phyloP scores from a whole-genome alignment of 2,113 vertebrate species.

The Pelvicachromis taeniatus region DNA sequence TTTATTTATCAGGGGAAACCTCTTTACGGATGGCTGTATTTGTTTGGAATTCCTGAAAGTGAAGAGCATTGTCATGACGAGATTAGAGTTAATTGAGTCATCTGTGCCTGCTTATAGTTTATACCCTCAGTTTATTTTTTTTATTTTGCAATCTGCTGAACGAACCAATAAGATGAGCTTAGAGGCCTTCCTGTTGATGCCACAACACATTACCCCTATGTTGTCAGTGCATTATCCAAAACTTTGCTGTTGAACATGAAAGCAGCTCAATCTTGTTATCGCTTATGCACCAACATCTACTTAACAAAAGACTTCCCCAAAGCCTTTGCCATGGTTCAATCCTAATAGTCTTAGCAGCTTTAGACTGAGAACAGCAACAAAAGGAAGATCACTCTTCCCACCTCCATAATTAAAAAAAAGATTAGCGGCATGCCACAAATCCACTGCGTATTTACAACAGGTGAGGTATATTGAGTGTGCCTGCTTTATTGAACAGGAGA shows the following conservation, averaged over 20 bases:
- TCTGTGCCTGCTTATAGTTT: background rate
- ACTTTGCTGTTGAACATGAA: constrained; percentile 56
- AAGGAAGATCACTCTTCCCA: constrained; percentile 52
- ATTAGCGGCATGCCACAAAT: constrained; percentile 56
- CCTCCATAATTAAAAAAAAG: constrained; percentile 64
- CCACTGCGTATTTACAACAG: constrained; percentile 49
- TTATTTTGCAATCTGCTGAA: background rate
- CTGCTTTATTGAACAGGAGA: constrained; percentile 7
- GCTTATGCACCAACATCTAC: constrained; percentile 53
- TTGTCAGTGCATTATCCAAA: constrained; percentile 59
- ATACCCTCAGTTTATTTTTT: background rate
- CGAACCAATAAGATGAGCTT: background rate
- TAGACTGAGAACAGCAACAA: constrained; percentile 57
- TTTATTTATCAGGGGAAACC: background rate
- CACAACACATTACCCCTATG: background rate
- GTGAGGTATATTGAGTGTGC: constrained; percentile 21
- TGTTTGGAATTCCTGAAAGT: constrained; percentile 8
- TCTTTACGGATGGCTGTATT: background rate
- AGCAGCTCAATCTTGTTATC: constrained; percentile 66
- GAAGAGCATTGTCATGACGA: background rate
- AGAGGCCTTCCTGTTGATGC: background rate
- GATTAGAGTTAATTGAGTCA: constrained; percentile 24
- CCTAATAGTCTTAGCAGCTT: constrained; percentile 65
- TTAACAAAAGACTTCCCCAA: constrained; percentile 58
- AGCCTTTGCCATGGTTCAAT: constrained; percentile 62